These are phyloP conservation scores for Muscicapa adusta DNA, from an alignment of 2,113 vertebrate species.

Conservation along the genomic window DNA sequence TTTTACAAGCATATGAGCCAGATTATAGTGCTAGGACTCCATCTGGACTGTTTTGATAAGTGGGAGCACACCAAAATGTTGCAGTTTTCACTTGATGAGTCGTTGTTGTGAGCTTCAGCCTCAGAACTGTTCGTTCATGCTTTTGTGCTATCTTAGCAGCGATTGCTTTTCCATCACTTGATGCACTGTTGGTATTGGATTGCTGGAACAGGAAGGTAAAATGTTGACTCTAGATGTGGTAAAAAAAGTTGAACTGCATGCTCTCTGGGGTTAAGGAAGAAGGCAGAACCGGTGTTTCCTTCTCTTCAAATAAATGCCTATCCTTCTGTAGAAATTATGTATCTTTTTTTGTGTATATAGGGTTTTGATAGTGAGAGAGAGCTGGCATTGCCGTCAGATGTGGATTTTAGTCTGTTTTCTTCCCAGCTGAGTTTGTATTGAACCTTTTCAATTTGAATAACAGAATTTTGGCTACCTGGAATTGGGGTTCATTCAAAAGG, in stretches of 20 bases:
- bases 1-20: not conserved
- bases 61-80: conserved; percentile 11
- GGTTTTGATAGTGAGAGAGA: not conserved
- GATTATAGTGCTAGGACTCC: not conserved
- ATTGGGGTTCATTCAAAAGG: not conserved
- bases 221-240: not conserved
- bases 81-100: not conserved
- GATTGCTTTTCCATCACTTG: not conserved
- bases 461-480: not conserved
- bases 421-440: not conserved
- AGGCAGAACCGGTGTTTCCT: not conserved
- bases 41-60: conserved; percentile 25
- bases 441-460: not conserved
- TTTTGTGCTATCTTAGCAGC: not conserved
- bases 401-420: not conserved
- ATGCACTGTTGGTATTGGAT: not conserved
- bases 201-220: not conserved
- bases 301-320: not conserved
- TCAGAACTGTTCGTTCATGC: not conserved
- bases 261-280: not conserved
- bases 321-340: not conserved
- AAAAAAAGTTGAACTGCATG: not conserved
- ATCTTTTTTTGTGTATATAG: not conserved
- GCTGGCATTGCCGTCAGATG: not conserved
- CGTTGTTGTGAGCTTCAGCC: not conserved